phyloP scores from a whole-genome alignment of 2,888 invertebrate genomes.

The Gandaritis pyraliata region DNA sequence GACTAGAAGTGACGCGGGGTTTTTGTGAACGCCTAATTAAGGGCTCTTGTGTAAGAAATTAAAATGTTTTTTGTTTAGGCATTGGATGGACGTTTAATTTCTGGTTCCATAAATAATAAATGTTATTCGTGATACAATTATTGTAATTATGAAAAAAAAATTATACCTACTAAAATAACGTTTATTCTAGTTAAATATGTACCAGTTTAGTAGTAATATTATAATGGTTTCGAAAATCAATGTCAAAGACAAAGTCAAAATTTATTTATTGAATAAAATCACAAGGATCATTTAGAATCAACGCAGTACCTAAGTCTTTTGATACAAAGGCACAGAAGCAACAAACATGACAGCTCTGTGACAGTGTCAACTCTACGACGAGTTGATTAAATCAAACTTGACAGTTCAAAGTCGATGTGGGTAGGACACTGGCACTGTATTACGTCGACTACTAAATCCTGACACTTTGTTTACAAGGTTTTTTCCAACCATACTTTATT shows the following conservation, averaged over 20 bases:
- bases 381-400: conserved; percentile 82
- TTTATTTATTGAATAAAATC: no score
- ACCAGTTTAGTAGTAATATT: no score
- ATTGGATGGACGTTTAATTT: conserved; percentile 25
- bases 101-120: conserved; percentile 1
- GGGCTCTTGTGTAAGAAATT: conserved; percentile 46
- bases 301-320: no score
- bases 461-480: not conserved
- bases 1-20: conserved; percentile 72
- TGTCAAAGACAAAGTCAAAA: no score
- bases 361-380: conserved; percentile 42
- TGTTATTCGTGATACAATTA: not conserved
- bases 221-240: no score
- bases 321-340: conserved; percentile 1
- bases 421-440: conserved; percentile 66
- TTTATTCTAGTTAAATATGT: no score
- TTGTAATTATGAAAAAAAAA: no score
- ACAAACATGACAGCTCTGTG: conserved; percentile 48
- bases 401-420: conserved; percentile 82
- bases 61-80: conserved; percentile 43
- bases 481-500: no score
- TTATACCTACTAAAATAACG: no score
- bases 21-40: conserved; percentile 61
- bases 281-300: no score
- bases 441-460: conserved; percentile 59